These are phyloP conservation scores for Panagrolaimus sp. DNA, from an alignment of 1,140 invertebrate species.

Conservation along the genomic window DNA sequence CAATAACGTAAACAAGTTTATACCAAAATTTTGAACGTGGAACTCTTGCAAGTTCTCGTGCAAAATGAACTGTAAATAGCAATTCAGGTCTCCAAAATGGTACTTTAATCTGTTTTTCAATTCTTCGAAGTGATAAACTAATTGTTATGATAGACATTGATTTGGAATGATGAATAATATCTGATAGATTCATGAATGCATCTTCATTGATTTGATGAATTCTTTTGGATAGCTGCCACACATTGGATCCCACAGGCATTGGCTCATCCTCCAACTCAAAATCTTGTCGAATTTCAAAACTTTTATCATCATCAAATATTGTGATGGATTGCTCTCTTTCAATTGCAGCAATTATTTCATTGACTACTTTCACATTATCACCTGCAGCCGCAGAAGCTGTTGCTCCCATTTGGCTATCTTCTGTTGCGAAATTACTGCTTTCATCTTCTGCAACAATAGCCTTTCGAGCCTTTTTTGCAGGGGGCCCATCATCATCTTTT, in stretches of 20 bases:
- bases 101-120: slow-evolving; percentile 1
- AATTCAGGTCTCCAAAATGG: background rate
- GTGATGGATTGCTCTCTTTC: background rate
- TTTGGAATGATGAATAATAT: background rate
- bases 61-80: background rate
- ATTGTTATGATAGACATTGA: background rate
- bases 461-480: background rate
- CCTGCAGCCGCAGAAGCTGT: background rate
- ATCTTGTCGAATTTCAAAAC: background rate
- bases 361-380: background rate
- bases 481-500: background rate
- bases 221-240: background rate
- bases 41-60: background rate
- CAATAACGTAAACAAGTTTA: background rate
- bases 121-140: background rate
- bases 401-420: background rate
- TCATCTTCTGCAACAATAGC: background rate
- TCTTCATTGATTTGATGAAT: background rate
- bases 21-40: background rate
- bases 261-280: background rate
- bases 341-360: background rate
- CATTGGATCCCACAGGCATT: background rate
- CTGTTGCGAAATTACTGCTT: background rate
- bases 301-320: background rate
- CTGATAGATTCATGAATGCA: background rate